These are phyloP conservation scores for Nestor notabilis DNA, from an alignment of 2,113 vertebrate species.

Conservation along the genomic window DNA sequence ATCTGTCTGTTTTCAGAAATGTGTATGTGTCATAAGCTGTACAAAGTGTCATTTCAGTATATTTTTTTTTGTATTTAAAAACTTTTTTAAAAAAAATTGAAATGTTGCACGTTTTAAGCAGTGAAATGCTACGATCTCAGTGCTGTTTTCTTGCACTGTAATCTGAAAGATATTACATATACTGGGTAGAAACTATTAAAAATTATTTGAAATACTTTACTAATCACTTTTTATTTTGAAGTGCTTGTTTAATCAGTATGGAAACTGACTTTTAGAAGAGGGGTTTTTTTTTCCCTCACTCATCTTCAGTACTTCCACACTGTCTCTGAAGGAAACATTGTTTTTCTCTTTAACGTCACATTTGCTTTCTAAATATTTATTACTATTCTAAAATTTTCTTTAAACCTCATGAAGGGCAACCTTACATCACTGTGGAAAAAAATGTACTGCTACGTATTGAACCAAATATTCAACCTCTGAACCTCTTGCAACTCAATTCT, in stretches of 20 bases:
- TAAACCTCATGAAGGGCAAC: neutral
- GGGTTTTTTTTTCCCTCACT: neutral
- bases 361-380: neutral
- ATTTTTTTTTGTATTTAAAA: neutral
- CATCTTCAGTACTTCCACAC: neutral
- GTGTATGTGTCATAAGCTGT: neutral
- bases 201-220: neutral
- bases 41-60: neutral
- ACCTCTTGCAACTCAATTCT: conserved; percentile 28
- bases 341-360: neutral
- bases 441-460: neutral
- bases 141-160: neutral
- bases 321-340: neutral
- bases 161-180: neutral
- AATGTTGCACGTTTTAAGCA: neutral
- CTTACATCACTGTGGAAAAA: conserved; percentile 6
- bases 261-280: neutral
- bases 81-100: neutral
- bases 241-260: neutral
- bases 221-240: neutral
- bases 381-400: neutral
- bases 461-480: conserved; percentile 22
- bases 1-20: neutral
- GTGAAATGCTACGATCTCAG: neutral
- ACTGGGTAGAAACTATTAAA: neutral